Conservation (phyloP, 2,797 vertebrate species). For the Anguilla anguilla region DNA sequence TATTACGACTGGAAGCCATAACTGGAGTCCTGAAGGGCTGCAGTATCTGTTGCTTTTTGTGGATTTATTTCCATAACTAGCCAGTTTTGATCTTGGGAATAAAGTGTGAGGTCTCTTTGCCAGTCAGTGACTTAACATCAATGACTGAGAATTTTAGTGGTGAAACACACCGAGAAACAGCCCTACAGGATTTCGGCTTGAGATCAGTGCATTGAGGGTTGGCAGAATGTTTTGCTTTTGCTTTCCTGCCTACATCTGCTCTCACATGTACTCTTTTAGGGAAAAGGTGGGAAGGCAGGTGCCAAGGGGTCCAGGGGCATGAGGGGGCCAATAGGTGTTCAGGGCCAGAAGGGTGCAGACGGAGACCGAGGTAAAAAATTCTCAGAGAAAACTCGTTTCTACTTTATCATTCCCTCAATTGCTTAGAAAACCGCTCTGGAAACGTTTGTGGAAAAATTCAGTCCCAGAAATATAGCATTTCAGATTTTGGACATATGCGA, state of each 20-base stretch:
- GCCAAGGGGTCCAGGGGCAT: slow-evolving; percentile 62
- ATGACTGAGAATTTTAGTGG: too few relatives aligned
- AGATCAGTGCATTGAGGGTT: background rate
- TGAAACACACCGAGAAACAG: background rate
- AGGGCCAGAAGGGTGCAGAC: slow-evolving; percentile 65
- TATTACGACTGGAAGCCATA: too few relatives aligned
- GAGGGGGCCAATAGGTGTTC: slow-evolving; percentile 66
- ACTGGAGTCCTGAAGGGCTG: background rate
- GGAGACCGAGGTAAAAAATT: slow-evolving; percentile 62
- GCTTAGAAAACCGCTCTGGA: background rate
- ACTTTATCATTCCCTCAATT: background rate
- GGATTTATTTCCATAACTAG: too few relatives aligned
- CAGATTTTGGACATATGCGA: background rate
- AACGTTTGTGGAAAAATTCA: background rate
- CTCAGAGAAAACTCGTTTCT: background rate
- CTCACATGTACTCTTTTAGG: slow-evolving; percentile 52
- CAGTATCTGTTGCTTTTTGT: too few relatives aligned
- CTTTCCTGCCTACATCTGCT: background rate
- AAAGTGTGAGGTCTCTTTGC: too few relatives aligned
- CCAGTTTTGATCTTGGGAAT: too few relatives aligned
- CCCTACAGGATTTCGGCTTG: background rate
- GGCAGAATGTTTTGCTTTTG: background rate
- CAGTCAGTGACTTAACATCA: too few relatives aligned
- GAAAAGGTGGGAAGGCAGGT: slow-evolving; percentile 70
- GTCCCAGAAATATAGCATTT: background rate